Evolutionary conservation across 2,797 vertebrate genomes (phyloP).

Genomic region (Enteromius fasciolatus): DNA sequence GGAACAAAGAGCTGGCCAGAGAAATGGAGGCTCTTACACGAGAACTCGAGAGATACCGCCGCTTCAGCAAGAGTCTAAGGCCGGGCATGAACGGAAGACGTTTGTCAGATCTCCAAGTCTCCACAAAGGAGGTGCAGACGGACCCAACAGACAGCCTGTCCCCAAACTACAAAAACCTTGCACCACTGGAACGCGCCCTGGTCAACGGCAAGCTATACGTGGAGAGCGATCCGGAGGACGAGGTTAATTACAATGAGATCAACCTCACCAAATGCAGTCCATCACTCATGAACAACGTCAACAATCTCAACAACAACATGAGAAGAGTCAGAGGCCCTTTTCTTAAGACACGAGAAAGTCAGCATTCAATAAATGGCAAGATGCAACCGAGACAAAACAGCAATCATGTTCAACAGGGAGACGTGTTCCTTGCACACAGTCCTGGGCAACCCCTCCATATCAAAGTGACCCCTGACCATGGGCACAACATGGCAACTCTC

Average conservation of each 20-base stretch:
- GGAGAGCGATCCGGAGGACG: slow-evolving; percentile 81
- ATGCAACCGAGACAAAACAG: slow-evolving; percentile 82
- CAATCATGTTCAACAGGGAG: slow-evolving; percentile 85
- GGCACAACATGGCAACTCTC: slow-evolving; percentile 89
- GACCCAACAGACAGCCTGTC: slow-evolving; percentile 83
- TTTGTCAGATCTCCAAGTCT: slow-evolving; percentile 89
- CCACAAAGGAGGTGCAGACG: slow-evolving; percentile 95
- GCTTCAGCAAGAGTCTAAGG: slow-evolving; percentile 89
- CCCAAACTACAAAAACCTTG: slow-evolving; percentile 80
- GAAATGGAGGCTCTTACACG: slow-evolving; percentile 92
- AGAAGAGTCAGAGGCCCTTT: slow-evolving; percentile 84
- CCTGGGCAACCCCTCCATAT: slow-evolving; percentile 93
- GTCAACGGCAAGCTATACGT: slow-evolving; percentile 87
- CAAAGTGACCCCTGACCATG: slow-evolving; percentile 93
- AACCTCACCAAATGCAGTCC: slow-evolving; percentile 78
- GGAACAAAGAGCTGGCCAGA: slow-evolving; percentile 90
- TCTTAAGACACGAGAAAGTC: slow-evolving; percentile 83
- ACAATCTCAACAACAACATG: slow-evolving; percentile 81
- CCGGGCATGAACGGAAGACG: slow-evolving; percentile 88
- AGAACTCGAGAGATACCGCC: slow-evolving; percentile 89
- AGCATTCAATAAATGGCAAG: slow-evolving; percentile 83
- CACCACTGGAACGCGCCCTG: slow-evolving; percentile 82
- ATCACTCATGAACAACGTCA: slow-evolving; percentile 77
- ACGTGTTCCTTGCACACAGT: slow-evolving; percentile 89
- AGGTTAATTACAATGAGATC: slow-evolving; percentile 80